Evolutionary conservation across 1,140 invertebrate species (phyloP), one percentile per base, ranked within the genome.

Genomic region (Orussus abietinus): DNA sequence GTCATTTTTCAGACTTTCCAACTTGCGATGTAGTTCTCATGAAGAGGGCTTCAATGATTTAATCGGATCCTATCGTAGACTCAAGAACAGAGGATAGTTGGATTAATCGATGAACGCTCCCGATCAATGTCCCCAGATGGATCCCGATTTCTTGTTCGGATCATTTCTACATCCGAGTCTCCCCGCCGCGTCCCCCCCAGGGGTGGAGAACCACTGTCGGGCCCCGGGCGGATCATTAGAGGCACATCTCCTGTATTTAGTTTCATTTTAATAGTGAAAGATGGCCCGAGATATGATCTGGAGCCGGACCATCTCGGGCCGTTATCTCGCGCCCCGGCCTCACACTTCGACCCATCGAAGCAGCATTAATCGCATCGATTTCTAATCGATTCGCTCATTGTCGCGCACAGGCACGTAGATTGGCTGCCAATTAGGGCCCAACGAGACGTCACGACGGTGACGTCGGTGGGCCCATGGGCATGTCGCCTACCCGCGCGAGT

Each of bases 201-300:
- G 15, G 43, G 10, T 12, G 51, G 51, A 59, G 55, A 49, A 50
- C 53, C 54, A 52, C 55, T 62, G 56, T 17, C 22, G 30, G 40
- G 13, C 15, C 15, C 11, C 33, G 20, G 6, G 7, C 29, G 30
- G 50, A 52, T 62, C 56, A 59, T 64, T 62, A 61, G 59, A 64
- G 47, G 54, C 50, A 41, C 44, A 45, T 53, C 53, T 62, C 56
- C 49, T 51, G 44, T 62, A 65, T 67, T 72, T 69, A 67, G 66
- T 68, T 65, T 66, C 57, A 53, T 64, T 63, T 66, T 64, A 64
- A 61, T 62, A 62, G 63, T 61, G 55, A 64, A 66, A 68, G 59
- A 69, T 70, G 54, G 51, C 39, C 50, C 38, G 38, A 51, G 64
- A 67, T 68, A 58, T 45, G 38, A 67, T 68, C 61, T 58, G 21